Conservation (phyloP, 2,797 vertebrate species). For the Cygnus olor region DNA sequence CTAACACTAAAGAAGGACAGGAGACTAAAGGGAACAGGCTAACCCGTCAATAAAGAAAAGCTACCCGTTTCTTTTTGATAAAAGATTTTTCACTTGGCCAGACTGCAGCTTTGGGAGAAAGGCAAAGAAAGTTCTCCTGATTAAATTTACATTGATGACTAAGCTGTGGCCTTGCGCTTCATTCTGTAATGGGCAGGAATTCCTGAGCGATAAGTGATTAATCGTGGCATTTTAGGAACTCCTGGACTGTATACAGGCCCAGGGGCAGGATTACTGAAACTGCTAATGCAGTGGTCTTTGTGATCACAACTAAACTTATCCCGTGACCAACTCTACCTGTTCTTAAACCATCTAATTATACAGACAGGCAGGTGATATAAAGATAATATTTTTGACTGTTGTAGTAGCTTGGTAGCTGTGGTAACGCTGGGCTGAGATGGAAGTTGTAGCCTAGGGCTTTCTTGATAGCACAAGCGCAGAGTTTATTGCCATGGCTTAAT, state of each 20-base stretch:
- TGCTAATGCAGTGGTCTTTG: background rate
- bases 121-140: slow-evolving; percentile 3
- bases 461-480: background rate
- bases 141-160: slow-evolving; percentile 22
- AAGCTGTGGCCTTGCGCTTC: background rate
- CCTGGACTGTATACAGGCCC: background rate
- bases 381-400: background rate
- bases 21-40: background rate
- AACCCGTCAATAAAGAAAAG: background rate
- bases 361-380: background rate
- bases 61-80: background rate
- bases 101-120: background rate
- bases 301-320: background rate
- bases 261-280: background rate
- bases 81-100: background rate
- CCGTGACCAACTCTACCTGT: background rate
- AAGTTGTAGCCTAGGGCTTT: background rate
- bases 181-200: background rate
- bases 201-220: background rate
- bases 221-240: slow-evolving; percentile 36
- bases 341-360: background rate
- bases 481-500: background rate
- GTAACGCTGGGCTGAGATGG: background rate
- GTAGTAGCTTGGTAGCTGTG: background rate
- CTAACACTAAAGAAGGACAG: background rate